A percentile compares a stretch with the other conserved stretches of the same genome.
phyloP scores from a whole-genome alignment of 1,140 invertebrate genomes.

The Battus philenor region DNA sequence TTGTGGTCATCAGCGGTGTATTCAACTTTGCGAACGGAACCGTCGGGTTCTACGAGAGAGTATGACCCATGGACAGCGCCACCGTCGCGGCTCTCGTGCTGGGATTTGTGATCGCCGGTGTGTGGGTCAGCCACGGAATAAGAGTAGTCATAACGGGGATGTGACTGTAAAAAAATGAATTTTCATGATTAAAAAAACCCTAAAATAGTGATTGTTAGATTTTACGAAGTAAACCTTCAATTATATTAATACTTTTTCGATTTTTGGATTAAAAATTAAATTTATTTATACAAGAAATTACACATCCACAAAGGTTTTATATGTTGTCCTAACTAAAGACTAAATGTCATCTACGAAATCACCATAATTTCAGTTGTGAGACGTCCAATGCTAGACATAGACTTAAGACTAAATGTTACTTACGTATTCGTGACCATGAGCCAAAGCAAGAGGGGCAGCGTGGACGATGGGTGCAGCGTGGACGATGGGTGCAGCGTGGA shows the following conservation, averaged over 20 bases:
- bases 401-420: conserved; percentile 24
- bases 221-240: too few relatives aligned
- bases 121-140: conserved; percentile 71
- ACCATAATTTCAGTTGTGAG: too few relatives aligned
- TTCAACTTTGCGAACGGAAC: conserved; percentile 74
- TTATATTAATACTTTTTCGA: too few relatives aligned
- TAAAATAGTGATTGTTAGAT: too few relatives aligned
- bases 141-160: conserved; percentile 73
- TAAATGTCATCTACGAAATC: too few relatives aligned
- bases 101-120: conserved; percentile 67
- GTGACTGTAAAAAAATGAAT: conserved; percentile 41
- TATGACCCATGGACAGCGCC: conserved; percentile 70
- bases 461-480: conserved; percentile 61
- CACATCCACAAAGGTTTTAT: too few relatives aligned
- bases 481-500: conserved; percentile 49
- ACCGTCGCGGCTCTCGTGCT: conserved; percentile 68
- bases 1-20: conserved; percentile 76
- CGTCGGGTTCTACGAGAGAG: conserved; percentile 74
- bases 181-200: too few relatives aligned
- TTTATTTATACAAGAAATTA: too few relatives aligned
- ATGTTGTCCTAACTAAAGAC: too few relatives aligned
- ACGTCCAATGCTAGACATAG: too few relatives aligned
- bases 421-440: conserved; percentile 55
- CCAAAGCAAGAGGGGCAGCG: conserved; percentile 52
- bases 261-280: too few relatives aligned